A percentile compares a stretch with the other conserved stretches of the same genome.
Conservation (phyloP, 2,797 vertebrate genomes). For the Acanthornis magna region DNA sequence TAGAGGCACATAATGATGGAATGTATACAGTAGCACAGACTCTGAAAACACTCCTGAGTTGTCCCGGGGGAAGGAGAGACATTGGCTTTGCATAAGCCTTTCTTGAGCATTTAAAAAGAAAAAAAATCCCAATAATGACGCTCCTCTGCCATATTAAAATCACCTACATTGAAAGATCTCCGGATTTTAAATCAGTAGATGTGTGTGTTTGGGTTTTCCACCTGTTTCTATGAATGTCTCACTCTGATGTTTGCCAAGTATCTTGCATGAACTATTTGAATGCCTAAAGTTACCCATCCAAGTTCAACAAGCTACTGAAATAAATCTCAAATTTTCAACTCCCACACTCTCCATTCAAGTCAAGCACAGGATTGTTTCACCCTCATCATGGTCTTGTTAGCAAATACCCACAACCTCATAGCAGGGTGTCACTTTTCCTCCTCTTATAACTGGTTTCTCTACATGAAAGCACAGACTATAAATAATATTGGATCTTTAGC, state of each 20-base stretch:
- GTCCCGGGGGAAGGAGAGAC: not conserved
- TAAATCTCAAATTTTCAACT: not conserved
- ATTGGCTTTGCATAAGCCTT: not conserved
- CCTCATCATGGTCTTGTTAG: not conserved
- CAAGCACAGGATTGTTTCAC: not conserved
- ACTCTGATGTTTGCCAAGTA: not conserved
- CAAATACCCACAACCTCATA: not conserved
- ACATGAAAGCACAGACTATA: constrained; percentile 2
- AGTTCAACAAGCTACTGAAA: not conserved
- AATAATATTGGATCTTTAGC: constrained; percentile 24
- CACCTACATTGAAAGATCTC: not conserved
- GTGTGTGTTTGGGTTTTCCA: not conserved
- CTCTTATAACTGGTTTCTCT: not conserved
- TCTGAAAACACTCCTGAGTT: not conserved
- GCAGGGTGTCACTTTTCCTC: not conserved
- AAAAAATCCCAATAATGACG: not conserved
- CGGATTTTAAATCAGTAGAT: not conserved
- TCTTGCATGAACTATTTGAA: not conserved
- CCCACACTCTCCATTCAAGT: not conserved
- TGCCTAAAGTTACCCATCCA: not conserved
- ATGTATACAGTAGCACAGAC: not conserved
- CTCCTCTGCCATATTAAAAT: not conserved
- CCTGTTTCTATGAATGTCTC: not conserved
- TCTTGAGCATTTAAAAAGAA: not conserved
- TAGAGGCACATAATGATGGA: not conserved